phyloP scores from a whole-genome alignment of 2,888 invertebrate genomes.

The Hymenopus coronatus region DNA sequence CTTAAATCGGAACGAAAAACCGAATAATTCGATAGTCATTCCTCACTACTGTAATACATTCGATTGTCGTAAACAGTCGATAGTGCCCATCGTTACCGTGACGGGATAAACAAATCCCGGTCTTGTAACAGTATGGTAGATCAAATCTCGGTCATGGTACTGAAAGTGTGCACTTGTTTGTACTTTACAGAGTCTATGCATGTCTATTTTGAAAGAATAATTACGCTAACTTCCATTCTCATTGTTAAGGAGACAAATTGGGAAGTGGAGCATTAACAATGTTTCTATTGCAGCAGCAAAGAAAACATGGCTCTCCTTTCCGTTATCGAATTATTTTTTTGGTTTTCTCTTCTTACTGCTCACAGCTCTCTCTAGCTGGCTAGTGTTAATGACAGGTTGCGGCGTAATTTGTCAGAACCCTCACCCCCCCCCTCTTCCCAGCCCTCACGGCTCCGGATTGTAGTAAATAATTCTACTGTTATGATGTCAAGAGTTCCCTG shows the following conservation, averaged over 20 bases:
- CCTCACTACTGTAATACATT: too few relatives aligned
- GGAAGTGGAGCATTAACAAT: neutral
- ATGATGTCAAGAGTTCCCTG: neutral
- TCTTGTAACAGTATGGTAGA: too few relatives aligned
- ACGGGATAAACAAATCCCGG: too few relatives aligned
- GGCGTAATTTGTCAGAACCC: constrained; percentile 9
- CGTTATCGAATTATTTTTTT: constrained; percentile 5
- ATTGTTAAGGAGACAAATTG: neutral
- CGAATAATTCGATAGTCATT: too few relatives aligned
- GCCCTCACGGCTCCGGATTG: neutral
- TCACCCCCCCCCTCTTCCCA: neutral
- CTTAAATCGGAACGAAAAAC: too few relatives aligned
- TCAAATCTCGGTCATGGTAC: too few relatives aligned
- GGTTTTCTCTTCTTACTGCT: neutral
- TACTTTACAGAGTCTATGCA: too few relatives aligned
- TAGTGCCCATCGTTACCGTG: too few relatives aligned
- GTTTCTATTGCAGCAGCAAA: neutral
- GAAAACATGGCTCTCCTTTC: neutral
- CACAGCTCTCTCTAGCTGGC: neutral
- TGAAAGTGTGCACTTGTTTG: too few relatives aligned
- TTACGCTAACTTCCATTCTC: too few relatives aligned
- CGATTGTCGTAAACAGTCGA: too few relatives aligned
- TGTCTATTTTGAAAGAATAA: too few relatives aligned
- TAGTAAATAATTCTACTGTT: neutral
- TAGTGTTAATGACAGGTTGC: constrained; percentile 14